phyloP scores from a whole-genome alignment of 1,140 invertebrate species.

The Zophobas morio region DNA sequence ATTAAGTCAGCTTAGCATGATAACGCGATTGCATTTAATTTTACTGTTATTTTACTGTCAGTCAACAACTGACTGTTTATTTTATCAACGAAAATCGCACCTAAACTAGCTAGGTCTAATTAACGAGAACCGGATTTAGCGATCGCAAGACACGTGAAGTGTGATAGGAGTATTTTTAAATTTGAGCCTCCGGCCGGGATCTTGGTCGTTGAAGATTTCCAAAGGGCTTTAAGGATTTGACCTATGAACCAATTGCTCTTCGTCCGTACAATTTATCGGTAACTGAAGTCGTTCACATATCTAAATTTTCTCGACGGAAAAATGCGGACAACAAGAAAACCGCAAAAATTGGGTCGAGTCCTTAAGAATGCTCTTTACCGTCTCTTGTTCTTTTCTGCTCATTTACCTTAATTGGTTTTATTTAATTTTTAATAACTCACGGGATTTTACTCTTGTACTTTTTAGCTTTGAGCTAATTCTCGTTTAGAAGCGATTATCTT shows the following conservation, averaged over 20 bases:
- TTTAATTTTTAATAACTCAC: constrained; percentile 41
- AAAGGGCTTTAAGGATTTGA: constrained; percentile 31
- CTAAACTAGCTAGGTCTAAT: constrained; percentile 27
- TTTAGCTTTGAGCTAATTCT: constrained; percentile 36
- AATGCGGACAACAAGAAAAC: constrained; percentile 34
- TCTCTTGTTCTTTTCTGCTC: constrained; percentile 19
- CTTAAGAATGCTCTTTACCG: constrained; percentile 18
- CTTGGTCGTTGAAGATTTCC: not conserved
- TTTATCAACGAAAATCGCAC: constrained; percentile 19
- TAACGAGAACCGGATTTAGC: not conserved
- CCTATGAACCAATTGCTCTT: constrained; percentile 31
- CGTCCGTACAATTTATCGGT: constrained; percentile 32
- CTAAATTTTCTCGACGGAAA: constrained; percentile 31
- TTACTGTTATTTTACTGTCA: constrained; percentile 40
- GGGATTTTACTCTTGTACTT: constrained; percentile 34
- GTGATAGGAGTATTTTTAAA: constrained; percentile 10
- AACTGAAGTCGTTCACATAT: constrained; percentile 43
- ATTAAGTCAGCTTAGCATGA: constrained; percentile 39
- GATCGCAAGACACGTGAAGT: too few relatives aligned
- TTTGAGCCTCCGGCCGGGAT: constrained; percentile 16
- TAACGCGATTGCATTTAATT: constrained; percentile 40
- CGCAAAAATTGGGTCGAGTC: constrained; percentile 24
- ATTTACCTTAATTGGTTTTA: constrained; percentile 39
- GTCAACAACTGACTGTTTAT: constrained; percentile 40
- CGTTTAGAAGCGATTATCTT: constrained; percentile 38